Evolutionary conservation across 2,888 invertebrate genomes (phyloP), one percentile per base, ranked within the genome.

Genomic region (Oscheius sp.): DNA sequence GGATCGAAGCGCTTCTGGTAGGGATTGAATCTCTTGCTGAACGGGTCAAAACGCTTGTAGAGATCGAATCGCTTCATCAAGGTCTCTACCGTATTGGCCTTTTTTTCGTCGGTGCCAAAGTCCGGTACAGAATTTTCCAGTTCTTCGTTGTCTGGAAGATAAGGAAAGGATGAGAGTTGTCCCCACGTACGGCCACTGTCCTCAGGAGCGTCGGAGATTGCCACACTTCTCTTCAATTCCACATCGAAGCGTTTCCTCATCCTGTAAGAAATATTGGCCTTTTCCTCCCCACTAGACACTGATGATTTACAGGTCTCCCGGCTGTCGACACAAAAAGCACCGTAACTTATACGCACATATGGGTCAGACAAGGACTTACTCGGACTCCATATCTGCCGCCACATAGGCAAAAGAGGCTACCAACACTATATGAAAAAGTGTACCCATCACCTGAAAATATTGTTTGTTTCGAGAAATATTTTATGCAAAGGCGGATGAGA

Each of bases 41-140:
- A 73, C 0, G 77, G 71, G 47, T 79, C 79, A 47, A 79, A 79
- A 33, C 75, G 70, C 53, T 78, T 76, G 37, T 70, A 55, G 59
- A 58, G 37, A 37, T 79, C 79, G 57, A 78, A 78, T 37, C 74
- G 51, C 50, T 77, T 75, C 13, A 65, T 13, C 47, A 50, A 59
- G 11, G 75, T 60, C 11, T 71, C 73, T 58, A 33, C 59, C 13
- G 33, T 11, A 2, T 35, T 32, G 29, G 29, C 33, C 13, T 48
- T 42, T 5, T 48, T 48, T n/a, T 50, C 63, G 47, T 63, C 63
- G 10, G 29, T 47, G 37, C 37, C 42, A 35, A 60, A 35, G 63
- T 48, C 63, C 42, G 42, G 42, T 11, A 48, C 47, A 2, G 50
- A 48, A 50, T 10, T 63, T 60, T 60, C 60, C 37, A 37, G 60